Evolutionary conservation across 2,113 vertebrate genomes (phyloP).

Genomic region (Pomatorhinus ruficollis): DNA sequence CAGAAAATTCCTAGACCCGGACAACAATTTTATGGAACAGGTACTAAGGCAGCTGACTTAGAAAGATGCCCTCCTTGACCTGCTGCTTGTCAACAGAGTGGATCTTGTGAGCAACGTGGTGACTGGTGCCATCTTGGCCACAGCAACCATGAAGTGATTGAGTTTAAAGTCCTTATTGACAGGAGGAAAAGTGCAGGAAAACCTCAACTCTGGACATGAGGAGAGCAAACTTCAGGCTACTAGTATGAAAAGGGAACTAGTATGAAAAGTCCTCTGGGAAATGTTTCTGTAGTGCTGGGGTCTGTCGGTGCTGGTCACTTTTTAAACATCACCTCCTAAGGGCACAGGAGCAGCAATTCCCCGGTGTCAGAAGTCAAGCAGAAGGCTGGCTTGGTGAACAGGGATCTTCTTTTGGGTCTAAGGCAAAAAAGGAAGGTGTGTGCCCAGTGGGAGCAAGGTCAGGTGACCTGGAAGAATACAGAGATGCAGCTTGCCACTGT

Average conservation of each 20-base stretch:
- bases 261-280: not conserved
- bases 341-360: not conserved
- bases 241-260: not conserved
- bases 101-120: not conserved
- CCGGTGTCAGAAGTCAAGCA: not conserved
- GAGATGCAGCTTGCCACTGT: not conserved
- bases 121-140: not conserved
- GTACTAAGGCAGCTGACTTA: not conserved
- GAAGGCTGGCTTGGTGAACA: not conserved
- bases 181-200: not conserved
- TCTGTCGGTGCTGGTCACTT: not conserved
- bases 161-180: not conserved
- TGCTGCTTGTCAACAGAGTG: not conserved
- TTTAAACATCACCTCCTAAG: not conserved
- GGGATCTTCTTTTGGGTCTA: not conserved
- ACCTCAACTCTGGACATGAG: not conserved
- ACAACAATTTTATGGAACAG: not conserved
- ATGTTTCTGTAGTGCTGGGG: not conserved
- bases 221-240: not conserved
- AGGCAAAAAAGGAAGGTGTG: not conserved
- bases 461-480: not conserved
- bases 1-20: not conserved
- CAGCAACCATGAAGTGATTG: rapidly evolving
- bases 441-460: not conserved
- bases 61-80: not conserved